Evolutionary conservation across 2,113 vertebrate genomes (phyloP).

Genomic region (Dermatemys mawii): DNA sequence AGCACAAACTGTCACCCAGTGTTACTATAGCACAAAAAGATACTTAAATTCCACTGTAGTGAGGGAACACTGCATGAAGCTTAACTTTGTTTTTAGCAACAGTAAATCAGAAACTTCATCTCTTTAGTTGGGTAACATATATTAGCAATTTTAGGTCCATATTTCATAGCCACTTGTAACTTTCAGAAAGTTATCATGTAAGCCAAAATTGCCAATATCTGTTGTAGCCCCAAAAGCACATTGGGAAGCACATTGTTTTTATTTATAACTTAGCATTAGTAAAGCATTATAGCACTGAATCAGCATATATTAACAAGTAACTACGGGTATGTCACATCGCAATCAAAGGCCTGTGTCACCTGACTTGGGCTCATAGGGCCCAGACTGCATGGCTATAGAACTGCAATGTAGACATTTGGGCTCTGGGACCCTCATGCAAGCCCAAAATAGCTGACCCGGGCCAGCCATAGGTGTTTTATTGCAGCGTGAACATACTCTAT

Average conservation of each 20-base stretch:
- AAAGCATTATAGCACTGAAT: neutral
- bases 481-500: fast-evolving
- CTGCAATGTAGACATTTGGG: neutral
- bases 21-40: neutral
- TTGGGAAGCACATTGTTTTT: too few species aligned
- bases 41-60: neutral
- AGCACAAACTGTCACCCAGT: neutral
- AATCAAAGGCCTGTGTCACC: neutral
- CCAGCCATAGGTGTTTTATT: neutral
- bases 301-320: neutral
- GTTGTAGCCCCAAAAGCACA: neutral
- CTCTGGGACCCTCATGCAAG: neutral
- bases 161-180: neutral
- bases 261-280: neutral
- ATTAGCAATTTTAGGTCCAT: neutral
- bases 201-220: neutral
- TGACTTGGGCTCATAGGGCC: neutral
- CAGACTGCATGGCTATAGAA: neutral
- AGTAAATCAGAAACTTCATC: neutral
- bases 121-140: neutral
- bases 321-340: neutral
- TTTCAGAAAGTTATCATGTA: neutral
- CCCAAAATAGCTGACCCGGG: neutral
- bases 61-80: neutral
- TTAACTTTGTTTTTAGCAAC: neutral